These are phyloP conservation scores for Hiodon alosoides DNA, from an alignment of 2,113 vertebrate genomes.

Conservation along the genomic window DNA sequence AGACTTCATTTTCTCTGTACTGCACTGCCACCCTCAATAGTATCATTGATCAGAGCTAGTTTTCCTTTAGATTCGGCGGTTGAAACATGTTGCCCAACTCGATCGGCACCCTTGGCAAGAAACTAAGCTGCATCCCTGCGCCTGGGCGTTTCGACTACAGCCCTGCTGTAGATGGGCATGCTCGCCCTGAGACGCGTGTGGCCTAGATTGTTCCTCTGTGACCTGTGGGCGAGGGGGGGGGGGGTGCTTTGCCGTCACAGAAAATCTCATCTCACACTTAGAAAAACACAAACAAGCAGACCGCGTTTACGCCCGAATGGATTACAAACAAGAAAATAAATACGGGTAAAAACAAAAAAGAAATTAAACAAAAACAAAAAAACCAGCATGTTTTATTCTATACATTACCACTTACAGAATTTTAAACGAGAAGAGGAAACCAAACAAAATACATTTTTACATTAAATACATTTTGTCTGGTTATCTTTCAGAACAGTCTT, in stretches of 20 bases:
- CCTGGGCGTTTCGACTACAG: neutral
- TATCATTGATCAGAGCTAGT: too few species aligned
- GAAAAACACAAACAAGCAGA: conserved; percentile 10
- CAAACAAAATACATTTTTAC: conserved; percentile 16
- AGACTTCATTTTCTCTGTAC: too few species aligned
- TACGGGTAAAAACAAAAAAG: neutral
- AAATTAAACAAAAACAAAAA: conserved; percentile 8
- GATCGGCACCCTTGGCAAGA: too few species aligned
- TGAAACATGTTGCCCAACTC: too few species aligned
- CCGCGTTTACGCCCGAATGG: neutral
- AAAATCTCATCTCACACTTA: conserved; percentile 20
- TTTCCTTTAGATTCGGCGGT: too few species aligned
- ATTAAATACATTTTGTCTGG: conserved; percentile 23
- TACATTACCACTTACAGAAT: conserved; percentile 19
- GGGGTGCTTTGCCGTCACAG: conserved; percentile 18
- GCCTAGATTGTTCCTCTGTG: neutral
- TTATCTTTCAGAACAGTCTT: conserved; percentile 24
- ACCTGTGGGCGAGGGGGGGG: neutral
- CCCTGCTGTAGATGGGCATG: neutral
- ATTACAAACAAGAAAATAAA: conserved; percentile 5
- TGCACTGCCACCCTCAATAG: too few species aligned
- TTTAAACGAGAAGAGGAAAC: conserved; percentile 12
- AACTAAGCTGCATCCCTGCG: neutral
- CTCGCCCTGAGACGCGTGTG: neutral
- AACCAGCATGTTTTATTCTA: conserved; percentile 8